Percentiles rank a stretch among this genome's conserved stretches.
Evolutionary conservation across 2,113 vertebrate genomes (phyloP).

Genomic region (Craseonycteris thonglongyai): DNA sequence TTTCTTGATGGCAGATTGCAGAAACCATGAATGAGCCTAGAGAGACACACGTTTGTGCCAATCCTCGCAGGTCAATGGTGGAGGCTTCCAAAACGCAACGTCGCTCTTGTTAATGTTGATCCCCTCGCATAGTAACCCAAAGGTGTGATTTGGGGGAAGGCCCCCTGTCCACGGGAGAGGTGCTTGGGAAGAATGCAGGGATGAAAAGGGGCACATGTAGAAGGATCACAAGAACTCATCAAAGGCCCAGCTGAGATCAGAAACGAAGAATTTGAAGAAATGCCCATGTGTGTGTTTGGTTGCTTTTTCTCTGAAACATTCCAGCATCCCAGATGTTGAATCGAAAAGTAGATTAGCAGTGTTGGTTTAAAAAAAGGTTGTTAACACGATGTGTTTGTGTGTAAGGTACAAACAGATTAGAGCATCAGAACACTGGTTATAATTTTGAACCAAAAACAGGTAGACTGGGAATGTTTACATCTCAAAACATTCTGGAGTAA

Average conservation of each 20-base stretch:
- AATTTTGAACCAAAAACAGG: neutral
- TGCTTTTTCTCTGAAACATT: neutral
- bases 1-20: neutral
- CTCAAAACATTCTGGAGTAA: neutral
- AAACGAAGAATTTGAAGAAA: neutral
- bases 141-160: neutral
- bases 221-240: neutral
- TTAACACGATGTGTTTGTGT: neutral
- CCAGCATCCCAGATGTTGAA: neutral
- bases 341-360: neutral
- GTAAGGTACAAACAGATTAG: neutral
- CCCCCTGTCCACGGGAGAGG: neutral
- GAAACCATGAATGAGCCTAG: neutral
- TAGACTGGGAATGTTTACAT: neutral
- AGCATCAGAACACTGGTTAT: neutral
- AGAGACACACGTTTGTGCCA: fast-evolving
- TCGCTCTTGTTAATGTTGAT: neutral
- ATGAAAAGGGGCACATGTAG: neutral
- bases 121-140: neutral
- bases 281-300: neutral
- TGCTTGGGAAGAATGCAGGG: neutral
- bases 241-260: neutral
- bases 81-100: neutral
- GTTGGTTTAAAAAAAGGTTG: neutral
- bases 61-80: neutral